A percentile compares a stretch with the other conserved stretches of the same genome.
Evolutionary conservation across 2,888 invertebrate genomes (phyloP).

Genomic region (Latrodectus hesperus): DNA sequence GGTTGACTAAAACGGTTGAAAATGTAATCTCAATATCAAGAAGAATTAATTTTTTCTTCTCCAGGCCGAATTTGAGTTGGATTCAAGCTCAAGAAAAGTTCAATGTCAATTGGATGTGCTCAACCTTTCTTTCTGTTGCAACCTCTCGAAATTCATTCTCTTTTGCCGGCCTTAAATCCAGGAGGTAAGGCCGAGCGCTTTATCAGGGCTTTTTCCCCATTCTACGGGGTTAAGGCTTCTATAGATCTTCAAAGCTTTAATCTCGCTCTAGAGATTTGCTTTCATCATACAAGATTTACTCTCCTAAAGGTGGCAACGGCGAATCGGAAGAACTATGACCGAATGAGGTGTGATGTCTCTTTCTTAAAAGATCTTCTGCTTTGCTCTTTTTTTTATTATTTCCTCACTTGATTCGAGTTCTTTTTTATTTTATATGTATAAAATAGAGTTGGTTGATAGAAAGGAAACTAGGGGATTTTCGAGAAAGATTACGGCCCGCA

Average conservation of each 20-base stretch:
- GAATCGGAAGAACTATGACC: slow-evolving; percentile 42
- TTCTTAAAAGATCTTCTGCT: slow-evolving; percentile 25
- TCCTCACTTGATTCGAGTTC: neutral
- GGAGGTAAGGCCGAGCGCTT: slow-evolving; percentile 51
- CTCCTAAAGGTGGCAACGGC: slow-evolving; percentile 29
- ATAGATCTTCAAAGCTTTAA: slow-evolving; percentile 68
- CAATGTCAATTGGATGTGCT: slow-evolving; percentile 61
- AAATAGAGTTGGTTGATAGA: slow-evolving; percentile 47
- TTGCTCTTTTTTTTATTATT: slow-evolving; percentile 2
- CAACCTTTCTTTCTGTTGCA: slow-evolving; percentile 9
- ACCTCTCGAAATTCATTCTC: slow-evolving; percentile 46
- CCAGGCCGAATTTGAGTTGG: too few species aligned
- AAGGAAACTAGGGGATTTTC: slow-evolving; percentile 19
- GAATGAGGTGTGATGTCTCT: slow-evolving; percentile 46
- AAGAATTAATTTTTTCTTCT: too few species aligned
- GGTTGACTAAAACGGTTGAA: too few species aligned
- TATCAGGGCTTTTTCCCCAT: slow-evolving; percentile 48
- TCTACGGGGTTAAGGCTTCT: slow-evolving; percentile 54
- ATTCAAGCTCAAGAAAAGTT: slow-evolving; percentile 19
- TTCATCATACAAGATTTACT: slow-evolving; percentile 67
- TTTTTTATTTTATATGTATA: slow-evolving; percentile 15
- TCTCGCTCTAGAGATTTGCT: slow-evolving; percentile 67
- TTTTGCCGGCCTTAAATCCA: slow-evolving; percentile 45
- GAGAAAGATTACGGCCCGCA: slow-evolving; percentile 59
- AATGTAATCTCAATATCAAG: too few species aligned